These are phyloP conservation scores for Nestor notabilis DNA, from an alignment of 2,113 vertebrate species.

Conservation along the genomic window DNA sequence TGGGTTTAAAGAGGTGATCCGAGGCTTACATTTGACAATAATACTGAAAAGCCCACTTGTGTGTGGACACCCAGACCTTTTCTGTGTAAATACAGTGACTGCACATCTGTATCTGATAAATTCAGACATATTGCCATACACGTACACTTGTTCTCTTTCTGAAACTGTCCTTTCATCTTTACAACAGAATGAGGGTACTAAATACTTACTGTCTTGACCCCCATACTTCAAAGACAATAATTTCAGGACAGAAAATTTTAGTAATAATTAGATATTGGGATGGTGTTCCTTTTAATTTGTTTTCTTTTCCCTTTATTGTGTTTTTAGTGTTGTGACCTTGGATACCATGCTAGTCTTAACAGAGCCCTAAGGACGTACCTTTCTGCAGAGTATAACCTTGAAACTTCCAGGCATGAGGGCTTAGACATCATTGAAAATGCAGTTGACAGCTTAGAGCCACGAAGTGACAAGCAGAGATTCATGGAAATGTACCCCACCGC, in stretches of 20 bases:
- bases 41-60: background rate
- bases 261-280: background rate
- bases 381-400: constrained; percentile 97
- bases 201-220: background rate
- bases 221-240: background rate
- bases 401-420: constrained; percentile 97
- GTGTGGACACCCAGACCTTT: background rate
- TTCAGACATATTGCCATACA: background rate
- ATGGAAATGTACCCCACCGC: constrained; percentile 97
- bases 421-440: constrained; percentile 98
- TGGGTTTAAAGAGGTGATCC: background rate
- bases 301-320: background rate
- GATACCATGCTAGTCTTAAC: constrained; percentile 96
- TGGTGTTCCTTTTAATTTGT: background rate
- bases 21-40: background rate
- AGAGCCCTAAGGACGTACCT: constrained; percentile 94
- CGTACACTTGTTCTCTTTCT: background rate
- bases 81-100: background rate
- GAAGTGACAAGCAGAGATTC: constrained; percentile 95
- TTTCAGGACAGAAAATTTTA: background rate
- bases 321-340: constrained; percentile 92
- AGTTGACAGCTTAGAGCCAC: constrained; percentile 94
- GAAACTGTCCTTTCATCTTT: background rate
- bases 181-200: background rate
- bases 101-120: background rate